A percentile compares a stretch with the other conserved stretches of the same genome.
phyloP scores from a whole-genome alignment of 1,140 invertebrate genomes.

The Pseudomyrmex cubaensis region DNA sequence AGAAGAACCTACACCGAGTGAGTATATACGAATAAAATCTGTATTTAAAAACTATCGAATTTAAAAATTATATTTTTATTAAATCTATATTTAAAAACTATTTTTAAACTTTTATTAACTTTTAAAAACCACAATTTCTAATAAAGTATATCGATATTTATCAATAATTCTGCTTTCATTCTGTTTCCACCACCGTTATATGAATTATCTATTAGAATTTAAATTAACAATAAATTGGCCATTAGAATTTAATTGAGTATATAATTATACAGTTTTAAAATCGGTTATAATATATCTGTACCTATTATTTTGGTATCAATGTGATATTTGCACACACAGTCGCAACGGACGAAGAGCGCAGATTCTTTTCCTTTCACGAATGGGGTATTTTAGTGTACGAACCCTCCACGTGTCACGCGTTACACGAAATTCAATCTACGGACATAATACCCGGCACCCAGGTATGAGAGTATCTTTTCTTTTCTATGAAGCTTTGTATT shows the following conservation, averaged over 20 bases:
- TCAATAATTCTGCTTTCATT: constrained; percentile 1
- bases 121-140: no score
- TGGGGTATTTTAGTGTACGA: constrained; percentile 92
- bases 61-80: no score
- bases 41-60: no score
- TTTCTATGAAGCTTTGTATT: background rate
- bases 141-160: background rate
- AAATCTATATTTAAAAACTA: no score
- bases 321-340: constrained; percentile 80
- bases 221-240: no score
- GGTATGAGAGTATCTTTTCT: constrained; percentile 83
- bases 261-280: no score
- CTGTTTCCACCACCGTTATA: no score
- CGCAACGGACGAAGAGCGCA: constrained; percentile 87
- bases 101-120: no score
- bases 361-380: constrained; percentile 92
- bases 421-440: constrained; percentile 91
- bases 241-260: no score
- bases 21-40: constrained; percentile 65
- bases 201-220: no score
- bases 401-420: constrained; percentile 89
- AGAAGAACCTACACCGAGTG: constrained; percentile 89
- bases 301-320: constrained; percentile 10
- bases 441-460: constrained; percentile 91
- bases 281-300: no score